Evolutionary conservation across 2,113 vertebrate genomes (phyloP), one percentile per base, ranked within the genome.

Genomic region (Fregata magnificens): DNA sequence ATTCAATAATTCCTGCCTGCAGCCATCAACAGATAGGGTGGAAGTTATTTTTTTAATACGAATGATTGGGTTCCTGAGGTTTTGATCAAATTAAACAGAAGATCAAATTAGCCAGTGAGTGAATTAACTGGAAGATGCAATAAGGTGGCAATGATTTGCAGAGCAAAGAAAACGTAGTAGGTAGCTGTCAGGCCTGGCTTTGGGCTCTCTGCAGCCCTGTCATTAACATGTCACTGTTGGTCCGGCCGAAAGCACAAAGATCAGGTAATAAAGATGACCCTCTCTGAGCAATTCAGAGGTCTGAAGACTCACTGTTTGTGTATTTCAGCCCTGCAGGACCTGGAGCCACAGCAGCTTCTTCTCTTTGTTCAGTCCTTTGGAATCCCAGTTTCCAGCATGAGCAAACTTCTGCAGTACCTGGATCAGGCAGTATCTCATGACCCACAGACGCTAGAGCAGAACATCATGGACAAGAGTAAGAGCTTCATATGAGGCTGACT

Each of bases 401-500:
- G 99, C 91, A 99, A 99, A 93, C 99, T 99, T 7, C 98, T 99
- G 79, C 99, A 99, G 98, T 99, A 99, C 93, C 97, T 99, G 98
- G 99, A 99, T 96, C 99, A 99, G 97, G 99, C 99, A 0, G 99
- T 99, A 28, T 99, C 99, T 84, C 99, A 99, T 34, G 99, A 99
- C 82, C 99, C 99, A 4, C 99, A 99, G 96, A 96, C 99, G 0
- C 98, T 99, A 92, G 99, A 99, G 89, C 98, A 99, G 97, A 99
- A 99, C 97, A 99, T 99, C 98, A 99, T 99, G 99, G 99, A 99
- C 97, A 99, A 99, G 96, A 99, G 99, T 99, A 95, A 98, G 99
- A 45, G 15, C 40, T 36, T 38, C 7, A 8, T 18, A 45, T 25
- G 29, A 85, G 53, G 12, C 84, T 80, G 42, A 69, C 61, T 44